A percentile compares a stretch with the other conserved stretches of the same genome.
These are phyloP conservation scores for Odontamblyopus rebecca DNA, from an alignment of 2,797 vertebrate species.

Conservation along the genomic window DNA sequence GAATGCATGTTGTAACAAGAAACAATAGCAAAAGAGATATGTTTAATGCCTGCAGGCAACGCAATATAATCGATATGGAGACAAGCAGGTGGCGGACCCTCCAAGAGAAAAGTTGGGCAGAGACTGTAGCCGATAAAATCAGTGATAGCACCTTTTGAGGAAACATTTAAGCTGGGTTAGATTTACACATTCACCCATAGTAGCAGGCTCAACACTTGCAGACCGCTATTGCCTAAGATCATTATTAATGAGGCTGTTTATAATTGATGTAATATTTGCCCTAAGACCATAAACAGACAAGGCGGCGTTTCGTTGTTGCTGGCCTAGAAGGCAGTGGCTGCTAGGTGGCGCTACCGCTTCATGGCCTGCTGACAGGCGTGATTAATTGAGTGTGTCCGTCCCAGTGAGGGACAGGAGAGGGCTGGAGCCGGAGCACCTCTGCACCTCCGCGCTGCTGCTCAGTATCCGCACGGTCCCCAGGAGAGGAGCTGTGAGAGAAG, in stretches of 20 bases:
- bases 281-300: neutral
- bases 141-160: too few relatives aligned
- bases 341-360: slow-evolving; percentile 48
- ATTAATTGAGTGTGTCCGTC: slow-evolving; percentile 38
- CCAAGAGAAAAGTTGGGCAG: too few relatives aligned
- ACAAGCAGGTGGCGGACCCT: too few relatives aligned
- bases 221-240: neutral
- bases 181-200: too few relatives aligned
- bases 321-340: slow-evolving; percentile 7
- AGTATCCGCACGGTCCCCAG: slow-evolving; percentile 48
- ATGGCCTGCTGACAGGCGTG: neutral
- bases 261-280: neutral
- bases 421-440: slow-evolving; percentile 46
- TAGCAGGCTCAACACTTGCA: neutral
- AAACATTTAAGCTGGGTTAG: too few relatives aligned
- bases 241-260: neutral
- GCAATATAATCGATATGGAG: too few relatives aligned
- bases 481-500: slow-evolving; percentile 48
- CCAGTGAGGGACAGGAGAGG: slow-evolving; percentile 14
- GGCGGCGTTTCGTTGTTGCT: neutral
- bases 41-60: too few relatives aligned
- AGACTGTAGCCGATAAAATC: too few relatives aligned
- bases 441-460: slow-evolving; percentile 32
- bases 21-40: too few relatives aligned
- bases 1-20: too few relatives aligned